Conservation (phyloP, 2,888 invertebrate species). For the Lithophane socia region DNA sequence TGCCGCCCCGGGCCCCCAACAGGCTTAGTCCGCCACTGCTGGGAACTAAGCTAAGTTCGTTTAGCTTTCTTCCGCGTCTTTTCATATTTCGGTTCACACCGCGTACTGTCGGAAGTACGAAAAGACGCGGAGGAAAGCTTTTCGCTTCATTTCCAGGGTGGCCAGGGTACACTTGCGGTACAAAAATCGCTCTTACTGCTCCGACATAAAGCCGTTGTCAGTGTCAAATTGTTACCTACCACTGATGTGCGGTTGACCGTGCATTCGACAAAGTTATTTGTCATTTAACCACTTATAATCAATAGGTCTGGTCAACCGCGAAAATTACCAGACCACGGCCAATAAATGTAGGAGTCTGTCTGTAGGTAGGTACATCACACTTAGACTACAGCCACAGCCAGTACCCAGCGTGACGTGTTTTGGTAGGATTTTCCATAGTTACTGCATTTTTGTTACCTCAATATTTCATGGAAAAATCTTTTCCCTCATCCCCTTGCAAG, state of each 20-base stretch:
- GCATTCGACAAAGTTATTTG: not conserved
- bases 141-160: too few species aligned
- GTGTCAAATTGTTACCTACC: not conserved
- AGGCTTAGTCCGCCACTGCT: too few species aligned
- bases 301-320: not conserved
- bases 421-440: not conserved
- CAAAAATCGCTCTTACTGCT: not conserved
- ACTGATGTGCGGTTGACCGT: not conserved
- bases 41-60: too few species aligned
- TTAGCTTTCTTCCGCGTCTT: too few species aligned
- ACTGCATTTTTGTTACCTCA: not conserved
- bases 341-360: not conserved
- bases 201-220: not conserved
- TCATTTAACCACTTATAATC: not conserved
- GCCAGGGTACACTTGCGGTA: not conserved
- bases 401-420: too few species aligned
- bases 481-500: not conserved
- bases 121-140: too few species aligned
- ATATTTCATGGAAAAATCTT: not conserved
- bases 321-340: not conserved
- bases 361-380: not conserved
- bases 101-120: too few species aligned
- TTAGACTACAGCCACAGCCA: too few species aligned
- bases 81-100: too few species aligned
- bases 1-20: too few species aligned